Percentiles rank a stretch among this genome's conserved stretches.
phyloP scores from a whole-genome alignment of 1,140 invertebrate species.

The Drosophila nasuta region DNA sequence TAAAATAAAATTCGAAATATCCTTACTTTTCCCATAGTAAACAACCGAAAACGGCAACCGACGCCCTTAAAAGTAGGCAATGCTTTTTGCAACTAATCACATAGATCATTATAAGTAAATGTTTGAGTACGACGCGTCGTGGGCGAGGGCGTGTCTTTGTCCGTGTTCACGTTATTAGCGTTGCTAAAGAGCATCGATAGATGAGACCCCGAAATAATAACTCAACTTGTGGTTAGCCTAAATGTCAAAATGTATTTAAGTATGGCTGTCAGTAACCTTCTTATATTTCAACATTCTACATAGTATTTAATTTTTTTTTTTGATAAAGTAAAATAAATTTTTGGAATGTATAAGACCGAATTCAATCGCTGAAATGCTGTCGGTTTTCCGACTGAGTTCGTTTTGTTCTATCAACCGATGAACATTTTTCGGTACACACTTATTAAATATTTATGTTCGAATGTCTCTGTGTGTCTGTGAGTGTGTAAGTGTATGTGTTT shows the following conservation, averaged over 20 bases:
- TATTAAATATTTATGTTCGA: conserved; percentile 30
- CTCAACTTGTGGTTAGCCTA: background rate
- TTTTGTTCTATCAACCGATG: conserved; percentile 19
- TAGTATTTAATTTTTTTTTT: background rate
- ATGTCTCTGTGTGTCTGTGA: conserved; percentile 1
- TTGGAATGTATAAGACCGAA: background rate
- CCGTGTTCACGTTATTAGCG: conserved; percentile 39
- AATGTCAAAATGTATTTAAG: background rate
- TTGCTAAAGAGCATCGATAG: conserved; percentile 28
- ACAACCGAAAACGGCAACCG: background rate
- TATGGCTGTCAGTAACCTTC: background rate
- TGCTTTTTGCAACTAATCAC: conserved; percentile 39
- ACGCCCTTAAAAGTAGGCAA: conserved; percentile 39
- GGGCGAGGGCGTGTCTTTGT: conserved; percentile 6
- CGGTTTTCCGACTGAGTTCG: background rate
- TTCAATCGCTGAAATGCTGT: background rate
- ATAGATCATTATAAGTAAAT: conserved; percentile 74
- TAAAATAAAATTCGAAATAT: too few relatives aligned
- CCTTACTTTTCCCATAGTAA: too few relatives aligned
- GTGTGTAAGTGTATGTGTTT: conserved; percentile 5
- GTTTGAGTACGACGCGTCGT: conserved; percentile 41
- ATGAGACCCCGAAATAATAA: conserved; percentile 9
- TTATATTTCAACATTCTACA: background rate
- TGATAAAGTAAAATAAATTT: background rate
- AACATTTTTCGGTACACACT: conserved; percentile 37